Evolutionary conservation across 1,140 invertebrate species (phyloP).

Genomic region (Trichomalopsis sarcophagae): DNA sequence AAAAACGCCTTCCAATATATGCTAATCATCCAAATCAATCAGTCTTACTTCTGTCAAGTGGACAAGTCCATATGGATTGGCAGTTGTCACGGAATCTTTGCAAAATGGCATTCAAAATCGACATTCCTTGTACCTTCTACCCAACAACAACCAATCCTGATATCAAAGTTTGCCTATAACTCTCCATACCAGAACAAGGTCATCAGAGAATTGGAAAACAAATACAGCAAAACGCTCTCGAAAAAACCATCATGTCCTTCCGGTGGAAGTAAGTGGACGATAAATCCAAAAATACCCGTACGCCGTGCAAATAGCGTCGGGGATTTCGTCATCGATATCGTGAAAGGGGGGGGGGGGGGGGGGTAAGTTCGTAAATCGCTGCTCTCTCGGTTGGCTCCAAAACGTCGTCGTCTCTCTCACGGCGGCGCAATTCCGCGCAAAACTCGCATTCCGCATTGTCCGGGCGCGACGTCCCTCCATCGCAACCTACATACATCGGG

Average conservation of each 20-base stretch:
- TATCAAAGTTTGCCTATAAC: too few relatives aligned
- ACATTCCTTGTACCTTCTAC: too few relatives aligned
- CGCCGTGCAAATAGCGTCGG: slow-evolving; percentile 40
- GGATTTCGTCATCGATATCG: slow-evolving; percentile 37
- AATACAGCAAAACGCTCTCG: too few relatives aligned
- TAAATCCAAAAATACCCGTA: slow-evolving; percentile 10
- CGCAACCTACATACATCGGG: neutral
- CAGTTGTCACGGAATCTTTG: too few relatives aligned
- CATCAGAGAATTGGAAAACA: neutral
- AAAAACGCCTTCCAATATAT: neutral
- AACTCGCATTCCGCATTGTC: too few relatives aligned
- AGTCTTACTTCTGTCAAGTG: neutral
- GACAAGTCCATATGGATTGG: neutral
- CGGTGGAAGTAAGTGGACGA: neutral
- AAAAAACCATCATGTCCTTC: neutral
- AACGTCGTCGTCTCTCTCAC: too few relatives aligned
- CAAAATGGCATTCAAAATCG: too few relatives aligned
- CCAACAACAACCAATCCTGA: too few relatives aligned
- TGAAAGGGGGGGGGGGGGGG: neutral
- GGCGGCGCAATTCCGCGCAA: too few relatives aligned
- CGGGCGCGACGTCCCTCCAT: neutral
- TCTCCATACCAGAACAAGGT: neutral
- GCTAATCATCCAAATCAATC: neutral
- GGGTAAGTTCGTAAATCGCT: too few relatives aligned
- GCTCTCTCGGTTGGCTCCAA: neutral